Evolutionary conservation across 2,113 vertebrate species (phyloP).

Genomic region (Turnix velox): DNA sequence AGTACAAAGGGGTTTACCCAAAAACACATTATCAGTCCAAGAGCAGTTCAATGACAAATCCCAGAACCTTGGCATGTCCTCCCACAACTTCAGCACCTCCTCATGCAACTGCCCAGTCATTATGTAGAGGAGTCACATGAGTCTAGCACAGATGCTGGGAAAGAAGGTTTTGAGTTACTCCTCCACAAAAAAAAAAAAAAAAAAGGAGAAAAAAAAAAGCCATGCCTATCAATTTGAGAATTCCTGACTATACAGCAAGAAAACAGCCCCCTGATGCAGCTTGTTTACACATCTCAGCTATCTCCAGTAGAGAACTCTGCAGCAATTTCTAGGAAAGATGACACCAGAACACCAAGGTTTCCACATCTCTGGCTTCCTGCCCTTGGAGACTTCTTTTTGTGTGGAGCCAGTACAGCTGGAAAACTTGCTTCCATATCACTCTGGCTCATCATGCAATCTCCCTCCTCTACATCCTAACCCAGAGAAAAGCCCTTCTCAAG

Average conservation of each 20-base stretch:
- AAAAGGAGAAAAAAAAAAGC: not conserved
- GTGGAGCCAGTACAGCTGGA: not conserved
- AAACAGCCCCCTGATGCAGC: not conserved
- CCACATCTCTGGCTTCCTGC: conserved; percentile 4
- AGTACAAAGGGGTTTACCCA: not conserved
- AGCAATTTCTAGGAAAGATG: conserved; percentile 40
- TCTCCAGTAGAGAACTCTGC: not conserved
- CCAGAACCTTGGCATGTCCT: not conserved
- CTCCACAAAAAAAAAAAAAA: not conserved
- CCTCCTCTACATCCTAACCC: not conserved
- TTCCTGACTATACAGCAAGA: not conserved
- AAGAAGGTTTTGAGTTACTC: conserved; percentile 19
- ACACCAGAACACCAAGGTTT: conserved; percentile 22
- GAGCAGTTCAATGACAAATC: not conserved
- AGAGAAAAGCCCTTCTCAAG: not conserved
- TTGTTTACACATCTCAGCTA: not conserved
- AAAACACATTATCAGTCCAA: not conserved
- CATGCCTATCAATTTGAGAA: not conserved
- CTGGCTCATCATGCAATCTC: not conserved
- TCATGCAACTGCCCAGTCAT: not conserved
- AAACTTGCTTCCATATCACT: not conserved
- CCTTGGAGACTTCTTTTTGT: not conserved
- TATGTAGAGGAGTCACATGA: conserved; percentile 1
- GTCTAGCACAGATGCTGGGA: not conserved
- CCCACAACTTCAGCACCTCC: not conserved